Evolutionary conservation across 64 coral and sea anemone species (phyloP), one percentile per base, ranked within the genome.

Genomic region (Porites australiensis): DNA sequence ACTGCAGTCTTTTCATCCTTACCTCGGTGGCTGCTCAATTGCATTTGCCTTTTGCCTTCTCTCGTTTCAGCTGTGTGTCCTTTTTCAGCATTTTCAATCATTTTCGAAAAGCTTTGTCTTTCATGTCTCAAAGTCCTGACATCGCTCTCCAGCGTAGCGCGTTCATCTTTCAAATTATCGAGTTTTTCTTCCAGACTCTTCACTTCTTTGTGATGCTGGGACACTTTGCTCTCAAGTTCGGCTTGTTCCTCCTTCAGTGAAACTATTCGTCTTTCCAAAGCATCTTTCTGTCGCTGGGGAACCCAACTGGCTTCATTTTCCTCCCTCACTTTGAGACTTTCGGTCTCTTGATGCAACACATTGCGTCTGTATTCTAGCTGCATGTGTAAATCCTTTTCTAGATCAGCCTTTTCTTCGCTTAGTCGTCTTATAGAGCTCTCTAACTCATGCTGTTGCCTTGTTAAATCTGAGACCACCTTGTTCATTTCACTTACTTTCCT

Each of bases 221-320:
- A 94, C 37, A 98, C 82, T 37, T 83, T 73, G 19, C 59, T 80
- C n/a, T 98, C 58, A 18, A 98, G 90, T 4, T 98, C 83, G 50
- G 50, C 62, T 20, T 91, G 80, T 14, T 88, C 92, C 46, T 94
- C 88, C 81, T 91, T 98, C 13, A 98, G 76, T 10, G 81, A 77
- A 6, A 23, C 64, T 74, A 94, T 81, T 43, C 21, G 86, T 53
- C 57, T 89, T 6, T 93, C 91, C 6, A 96, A 49, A 47, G 81
- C 80, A 50, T 90, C 79, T 58, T 83, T 93, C 57, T 96, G 80
- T 62, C 50, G 75, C 12, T 85, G 69, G 14, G 77, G 48, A 6
- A 52, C 43, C 84, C 85, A 70, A 47, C 12, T 81, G 14, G 66
- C 59, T 9, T 89, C 6, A 19, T 55, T 69, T 44, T 76, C 55